phyloP scores from a whole-genome alignment of 2,113 vertebrate species.

The Engraulis encrasicolus region DNA sequence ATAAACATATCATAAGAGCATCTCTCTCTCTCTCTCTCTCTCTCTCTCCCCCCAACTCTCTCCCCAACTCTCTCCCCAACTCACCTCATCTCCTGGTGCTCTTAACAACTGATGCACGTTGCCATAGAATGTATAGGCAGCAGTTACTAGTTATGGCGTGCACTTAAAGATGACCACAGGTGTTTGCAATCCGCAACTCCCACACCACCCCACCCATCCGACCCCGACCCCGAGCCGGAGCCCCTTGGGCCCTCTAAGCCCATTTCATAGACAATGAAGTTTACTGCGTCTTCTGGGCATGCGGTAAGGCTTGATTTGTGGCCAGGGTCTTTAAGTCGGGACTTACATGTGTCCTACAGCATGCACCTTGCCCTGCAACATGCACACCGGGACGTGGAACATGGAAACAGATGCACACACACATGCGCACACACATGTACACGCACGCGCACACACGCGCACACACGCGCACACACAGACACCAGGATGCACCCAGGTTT shows the following conservation, averaged over 20 bases:
- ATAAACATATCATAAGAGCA: no score
- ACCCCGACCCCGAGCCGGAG: no score
- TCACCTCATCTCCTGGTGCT: no score
- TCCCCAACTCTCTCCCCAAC: no score
- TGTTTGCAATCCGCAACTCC: constrained; percentile 17
- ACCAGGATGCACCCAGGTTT: background rate
- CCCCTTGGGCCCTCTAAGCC: background rate
- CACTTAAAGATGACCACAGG: background rate
- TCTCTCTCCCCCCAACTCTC: no score
- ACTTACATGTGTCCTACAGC: background rate
- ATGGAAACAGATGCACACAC: no score
- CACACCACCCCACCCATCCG: no score
- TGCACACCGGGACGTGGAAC: no score
- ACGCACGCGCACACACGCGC: background rate
- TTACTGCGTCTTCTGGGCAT: background rate
- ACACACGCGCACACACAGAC: no score
- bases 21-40: no score
- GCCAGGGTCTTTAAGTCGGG: background rate
- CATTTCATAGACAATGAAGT: constrained; percentile 18
- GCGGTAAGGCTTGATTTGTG: background rate
- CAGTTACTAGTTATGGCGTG: constrained; percentile 5
- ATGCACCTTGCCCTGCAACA: background rate
- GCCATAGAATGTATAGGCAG: constrained; percentile 1
- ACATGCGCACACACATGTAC: background rate
- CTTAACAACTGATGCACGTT: background rate